phyloP scores from a whole-genome alignment of 2,888 invertebrate genomes.

The Morpho achilles region DNA sequence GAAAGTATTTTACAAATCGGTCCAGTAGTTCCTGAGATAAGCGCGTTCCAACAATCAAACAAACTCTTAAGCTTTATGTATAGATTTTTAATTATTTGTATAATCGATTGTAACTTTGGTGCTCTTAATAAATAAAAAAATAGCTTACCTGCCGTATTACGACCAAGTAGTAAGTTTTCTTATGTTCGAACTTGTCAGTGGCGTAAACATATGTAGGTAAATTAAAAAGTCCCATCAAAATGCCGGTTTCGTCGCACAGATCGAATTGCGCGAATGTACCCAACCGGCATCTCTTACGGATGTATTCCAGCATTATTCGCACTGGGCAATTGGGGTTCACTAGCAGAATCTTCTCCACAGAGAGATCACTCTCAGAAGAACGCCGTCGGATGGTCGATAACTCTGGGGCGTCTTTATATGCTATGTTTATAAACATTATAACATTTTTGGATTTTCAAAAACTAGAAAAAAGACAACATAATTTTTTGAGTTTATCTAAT shows the following conservation, averaged over 20 bases:
- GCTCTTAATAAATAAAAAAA: too few relatives aligned
- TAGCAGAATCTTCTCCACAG: conserved; percentile 51
- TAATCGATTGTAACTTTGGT: too few relatives aligned
- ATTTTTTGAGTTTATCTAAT: not conserved
- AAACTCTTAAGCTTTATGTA: too few relatives aligned
- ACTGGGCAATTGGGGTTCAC: conserved; percentile 63
- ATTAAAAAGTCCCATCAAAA: conserved; percentile 46
- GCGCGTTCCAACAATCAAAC: too few relatives aligned
- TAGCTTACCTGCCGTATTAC: conserved; percentile 45
- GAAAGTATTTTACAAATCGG: too few relatives aligned
- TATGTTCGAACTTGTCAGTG: conserved; percentile 51
- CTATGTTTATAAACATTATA: conserved; percentile 55
- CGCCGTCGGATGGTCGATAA: conserved; percentile 36
- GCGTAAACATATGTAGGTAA: conserved; percentile 53
- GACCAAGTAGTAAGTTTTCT: conserved; percentile 56
- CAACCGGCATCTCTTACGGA: conserved; percentile 57
- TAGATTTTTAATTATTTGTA: too few relatives aligned
- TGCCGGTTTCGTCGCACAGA: conserved; percentile 52
- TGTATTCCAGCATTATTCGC: conserved; percentile 64
- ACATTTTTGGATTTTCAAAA: not conserved
- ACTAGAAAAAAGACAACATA: not conserved
- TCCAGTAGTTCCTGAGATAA: too few relatives aligned
- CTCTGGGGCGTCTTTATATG: conserved; percentile 59
- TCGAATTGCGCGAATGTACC: conserved; percentile 56
- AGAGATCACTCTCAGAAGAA: conserved; percentile 39